Conservation (phyloP, 2,888 invertebrate genomes). For the Podabrus alpinus region DNA sequence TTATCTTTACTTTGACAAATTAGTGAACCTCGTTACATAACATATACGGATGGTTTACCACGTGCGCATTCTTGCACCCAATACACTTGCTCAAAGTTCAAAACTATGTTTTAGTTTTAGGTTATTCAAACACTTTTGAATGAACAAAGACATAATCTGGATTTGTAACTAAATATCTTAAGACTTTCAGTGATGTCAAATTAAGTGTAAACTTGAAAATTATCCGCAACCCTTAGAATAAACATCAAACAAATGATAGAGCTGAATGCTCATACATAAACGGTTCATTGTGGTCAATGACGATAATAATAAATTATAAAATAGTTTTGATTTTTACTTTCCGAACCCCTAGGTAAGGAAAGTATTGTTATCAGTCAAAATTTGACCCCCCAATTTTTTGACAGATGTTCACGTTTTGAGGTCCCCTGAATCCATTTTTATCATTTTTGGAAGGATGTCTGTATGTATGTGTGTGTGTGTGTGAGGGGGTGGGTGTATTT, state of each 20-base stretch:
- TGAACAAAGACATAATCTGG: background rate
- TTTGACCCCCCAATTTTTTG: no score
- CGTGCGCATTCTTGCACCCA: slow-evolving; percentile 24
- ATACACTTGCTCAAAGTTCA: slow-evolving; percentile 42
- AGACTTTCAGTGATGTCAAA: background rate
- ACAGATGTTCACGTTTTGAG: no score
- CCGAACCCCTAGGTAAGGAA: no score
- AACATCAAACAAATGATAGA: background rate
- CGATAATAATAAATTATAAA: no score
- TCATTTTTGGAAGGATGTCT: no score
- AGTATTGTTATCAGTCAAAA: no score
- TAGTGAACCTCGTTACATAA: slow-evolving; percentile 24
- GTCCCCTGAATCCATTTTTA: no score
- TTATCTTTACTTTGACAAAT: slow-evolving; percentile 28
- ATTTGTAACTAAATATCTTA: background rate
- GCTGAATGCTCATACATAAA: background rate
- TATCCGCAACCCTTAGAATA: background rate
- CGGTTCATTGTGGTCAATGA: background rate
- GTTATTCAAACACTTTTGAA: background rate
- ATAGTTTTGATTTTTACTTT: no score
- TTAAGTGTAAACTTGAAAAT: background rate
- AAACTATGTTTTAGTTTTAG: slow-evolving; percentile 23
- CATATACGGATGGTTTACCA: slow-evolving; percentile 15
- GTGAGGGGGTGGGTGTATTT: no score
- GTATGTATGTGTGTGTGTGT: no score